These are phyloP conservation scores for Hypsopygia costalis DNA, from an alignment of 2,888 invertebrate species.

Conservation along the genomic window DNA sequence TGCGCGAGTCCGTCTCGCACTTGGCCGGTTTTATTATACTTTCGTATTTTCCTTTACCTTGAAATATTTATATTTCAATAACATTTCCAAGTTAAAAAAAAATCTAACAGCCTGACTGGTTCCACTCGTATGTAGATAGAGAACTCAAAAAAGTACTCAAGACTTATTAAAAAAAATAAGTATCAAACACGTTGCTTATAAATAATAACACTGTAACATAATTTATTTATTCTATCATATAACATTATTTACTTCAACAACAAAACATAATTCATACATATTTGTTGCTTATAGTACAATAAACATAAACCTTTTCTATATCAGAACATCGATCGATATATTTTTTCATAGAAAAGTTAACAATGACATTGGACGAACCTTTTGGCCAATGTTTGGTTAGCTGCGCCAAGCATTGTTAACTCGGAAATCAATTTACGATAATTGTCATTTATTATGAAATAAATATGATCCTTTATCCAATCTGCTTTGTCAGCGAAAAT, in stretches of 20 bases:
- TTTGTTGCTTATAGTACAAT: constrained; percentile 64
- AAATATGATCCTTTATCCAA: constrained; percentile 75
- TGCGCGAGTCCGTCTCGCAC: too few species aligned
- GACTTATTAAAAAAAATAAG: too few species aligned
- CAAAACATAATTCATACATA: constrained; percentile 44
- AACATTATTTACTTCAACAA: constrained; percentile 30
- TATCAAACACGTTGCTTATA: too few species aligned
- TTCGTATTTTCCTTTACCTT: too few species aligned
- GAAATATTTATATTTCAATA: too few species aligned
- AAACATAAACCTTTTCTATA: constrained; percentile 51
- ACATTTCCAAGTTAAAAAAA: too few species aligned
- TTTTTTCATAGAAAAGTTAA: constrained; percentile 46
- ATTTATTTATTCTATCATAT: constrained; percentile 16
- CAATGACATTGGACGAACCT: constrained; percentile 73
- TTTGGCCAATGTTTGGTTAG: constrained; percentile 85
- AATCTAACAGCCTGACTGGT: too few species aligned
- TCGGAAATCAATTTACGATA: constrained; percentile 76
- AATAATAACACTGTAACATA: background rate
- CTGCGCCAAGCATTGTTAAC: constrained; percentile 75
- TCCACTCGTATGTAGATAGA: too few species aligned
- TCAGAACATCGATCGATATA: constrained; percentile 33
- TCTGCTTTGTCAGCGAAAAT: constrained; percentile 59
- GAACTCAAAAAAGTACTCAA: too few species aligned
- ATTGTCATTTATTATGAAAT: constrained; percentile 81
- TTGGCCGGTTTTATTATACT: too few species aligned